Base-by-base conservation (phyloP, 1,140 invertebrate species). In the Matsumurasca onukii region DNA sequence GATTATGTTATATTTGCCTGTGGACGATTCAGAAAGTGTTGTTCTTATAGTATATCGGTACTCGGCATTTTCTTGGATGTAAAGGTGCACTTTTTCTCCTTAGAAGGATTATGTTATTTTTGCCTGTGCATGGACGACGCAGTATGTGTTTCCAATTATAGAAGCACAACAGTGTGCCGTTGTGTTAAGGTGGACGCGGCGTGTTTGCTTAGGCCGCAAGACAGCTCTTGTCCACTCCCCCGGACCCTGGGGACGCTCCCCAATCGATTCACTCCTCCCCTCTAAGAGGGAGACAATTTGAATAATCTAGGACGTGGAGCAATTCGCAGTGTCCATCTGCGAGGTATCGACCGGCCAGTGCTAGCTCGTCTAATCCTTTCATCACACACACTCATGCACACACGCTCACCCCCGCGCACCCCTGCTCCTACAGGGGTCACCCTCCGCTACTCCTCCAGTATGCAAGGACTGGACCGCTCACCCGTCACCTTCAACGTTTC, bases 281-380 rank as follows among this genome's bases (percentile, higher is more conserved):
- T 59, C 55, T 59, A 59, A 59, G 55, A 59, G 55, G 55, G 55
- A 59, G 55, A 59, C 55, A 59, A 59, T 59, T 59, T 59, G 55
- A 59, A 59, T 59, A 59, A 59, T 59, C 55, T 59, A 59, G 55
- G 55, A 59, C 55, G 55, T 59, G 55, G 55, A 59, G 55, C 55
- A 59, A 59, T 59, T 59, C 55, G 55, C 55, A 59, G 55, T 59
- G 55, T 59, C 55, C 55, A 59, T 59, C 55, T 59, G 55, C 55
- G 55, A 59, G 55, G 25, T 59, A 59, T 59, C 55, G 55, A 59
- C 55, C 55, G 24, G 12, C 22, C 49, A 12, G 12, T 5, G 22
- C 24, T 24, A 22, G 15, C 15, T 39, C 34, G 34, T 59, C 62
- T 64, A 64, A 45, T 64, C 39, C 31, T 64, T 64, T 64, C 31